Evolutionary conservation across 2,888 invertebrate genomes (phyloP).

Genomic region (Chaitophorus viminalis): DNA sequence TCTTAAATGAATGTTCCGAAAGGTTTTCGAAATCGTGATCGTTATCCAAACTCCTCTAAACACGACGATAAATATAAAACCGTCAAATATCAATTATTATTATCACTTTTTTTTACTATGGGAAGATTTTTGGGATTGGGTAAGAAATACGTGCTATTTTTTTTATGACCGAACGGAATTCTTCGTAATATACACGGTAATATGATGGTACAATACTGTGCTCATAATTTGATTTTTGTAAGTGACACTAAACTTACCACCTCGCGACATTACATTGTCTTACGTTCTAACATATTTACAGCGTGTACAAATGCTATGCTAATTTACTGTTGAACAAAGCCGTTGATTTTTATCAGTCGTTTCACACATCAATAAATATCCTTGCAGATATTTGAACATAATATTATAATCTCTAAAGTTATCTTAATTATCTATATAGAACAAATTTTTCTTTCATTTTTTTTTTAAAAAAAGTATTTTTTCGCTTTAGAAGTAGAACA

Average conservation of each 20-base stretch:
- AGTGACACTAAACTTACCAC: neutral
- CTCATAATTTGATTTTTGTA: neutral
- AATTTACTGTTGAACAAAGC: neutral
- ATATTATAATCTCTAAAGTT: too few species aligned
- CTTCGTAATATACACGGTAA: neutral
- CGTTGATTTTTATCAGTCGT: too few species aligned
- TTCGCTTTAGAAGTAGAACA: too few species aligned
- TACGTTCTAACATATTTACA: too few species aligned
- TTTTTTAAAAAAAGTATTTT: too few species aligned
- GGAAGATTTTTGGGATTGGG: neutral
- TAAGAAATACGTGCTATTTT: neutral
- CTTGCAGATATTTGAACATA: too few species aligned
- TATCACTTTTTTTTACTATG: neutral
- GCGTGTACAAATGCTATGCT: too few species aligned
- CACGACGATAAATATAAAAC: constrained; percentile 30
- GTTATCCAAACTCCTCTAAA: constrained; percentile 16
- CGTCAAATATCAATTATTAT: constrained; percentile 16
- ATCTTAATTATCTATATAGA: too few species aligned
- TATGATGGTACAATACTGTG: neutral
- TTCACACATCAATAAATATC: too few species aligned
- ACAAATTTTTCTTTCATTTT: too few species aligned
- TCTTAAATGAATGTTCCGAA: constrained; percentile 22
- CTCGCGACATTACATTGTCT: neutral
- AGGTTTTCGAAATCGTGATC: constrained; percentile 37
- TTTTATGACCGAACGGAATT: neutral